A percentile compares a stretch with the other conserved stretches of the same genome.
Evolutionary conservation across 2,113 vertebrate species (phyloP).

Genomic region (Xiphias gladius): DNA sequence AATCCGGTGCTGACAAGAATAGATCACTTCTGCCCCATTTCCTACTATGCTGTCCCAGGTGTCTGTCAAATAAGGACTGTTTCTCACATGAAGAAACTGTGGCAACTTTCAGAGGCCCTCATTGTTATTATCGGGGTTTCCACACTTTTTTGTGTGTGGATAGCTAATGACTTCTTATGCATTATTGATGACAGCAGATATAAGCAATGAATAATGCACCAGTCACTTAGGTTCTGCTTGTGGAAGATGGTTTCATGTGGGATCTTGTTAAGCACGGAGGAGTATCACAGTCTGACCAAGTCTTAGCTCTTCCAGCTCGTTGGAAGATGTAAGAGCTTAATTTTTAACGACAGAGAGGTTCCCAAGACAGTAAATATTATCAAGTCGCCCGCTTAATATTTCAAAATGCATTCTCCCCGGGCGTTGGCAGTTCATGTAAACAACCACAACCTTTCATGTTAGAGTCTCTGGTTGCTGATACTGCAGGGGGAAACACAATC

Average conservation of each 20-base stretch:
- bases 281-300: slow-evolving; percentile 25
- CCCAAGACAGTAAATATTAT: slow-evolving; percentile 38
- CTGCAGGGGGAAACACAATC: slow-evolving; percentile 20
- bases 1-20: slow-evolving; percentile 53
- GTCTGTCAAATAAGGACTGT: slow-evolving; percentile 46
- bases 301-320: slow-evolving; percentile 23
- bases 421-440: slow-evolving; percentile 35
- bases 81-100: slow-evolving; percentile 12
- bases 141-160: slow-evolving; percentile 47
- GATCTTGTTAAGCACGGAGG: slow-evolving; percentile 53
- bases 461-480: slow-evolving; percentile 4
- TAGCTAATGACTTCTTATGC: slow-evolving; percentile 62
- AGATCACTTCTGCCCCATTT: slow-evolving; percentile 62
- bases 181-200: slow-evolving; percentile 74
- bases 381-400: slow-evolving; percentile 35
- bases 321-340: slow-evolving; percentile 34
- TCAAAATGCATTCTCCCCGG: slow-evolving; percentile 42
- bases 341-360: slow-evolving; percentile 41
- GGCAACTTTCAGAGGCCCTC: slow-evolving; percentile 41
- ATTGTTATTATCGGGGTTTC: slow-evolving; percentile 10
- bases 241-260: slow-evolving; percentile 28
- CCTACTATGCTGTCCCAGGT: slow-evolving; percentile 40
- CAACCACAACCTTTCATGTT: slow-evolving; percentile 51
- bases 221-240: slow-evolving; percentile 48
- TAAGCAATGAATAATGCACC: slow-evolving; percentile 74